Evolutionary conservation across 2,797 vertebrate species (phyloP).

Genomic region (Pitangus sulphuratus): DNA sequence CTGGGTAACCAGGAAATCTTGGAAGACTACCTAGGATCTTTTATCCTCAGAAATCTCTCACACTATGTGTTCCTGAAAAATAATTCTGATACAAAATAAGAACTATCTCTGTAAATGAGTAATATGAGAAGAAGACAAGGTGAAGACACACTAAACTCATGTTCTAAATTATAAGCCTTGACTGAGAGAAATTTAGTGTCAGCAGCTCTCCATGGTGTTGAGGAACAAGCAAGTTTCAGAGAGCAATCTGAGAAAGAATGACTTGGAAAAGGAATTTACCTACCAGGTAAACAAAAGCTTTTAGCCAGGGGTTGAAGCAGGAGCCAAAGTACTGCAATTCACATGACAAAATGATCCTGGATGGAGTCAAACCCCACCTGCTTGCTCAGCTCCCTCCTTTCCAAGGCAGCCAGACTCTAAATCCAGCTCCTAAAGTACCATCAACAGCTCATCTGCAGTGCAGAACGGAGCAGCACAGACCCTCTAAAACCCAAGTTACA

Average conservation of each 20-base stretch:
- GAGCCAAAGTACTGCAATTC: not conserved
- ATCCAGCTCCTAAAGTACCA: not conserved
- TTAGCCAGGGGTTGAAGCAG: not conserved
- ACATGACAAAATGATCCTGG: not conserved
- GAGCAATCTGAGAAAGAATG: not conserved
- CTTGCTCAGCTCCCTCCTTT: not conserved
- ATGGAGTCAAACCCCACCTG: rapidly evolving
- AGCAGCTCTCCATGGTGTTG: not conserved
- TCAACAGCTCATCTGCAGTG: not conserved
- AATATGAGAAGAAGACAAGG: not conserved
- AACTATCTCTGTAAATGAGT: not conserved
- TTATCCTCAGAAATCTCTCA: not conserved
- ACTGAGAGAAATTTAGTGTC: not conserved
- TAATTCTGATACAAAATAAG: constrained; percentile 22
- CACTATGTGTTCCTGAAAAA: not conserved
- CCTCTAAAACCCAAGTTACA: not conserved
- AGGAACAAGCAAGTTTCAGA: not conserved
- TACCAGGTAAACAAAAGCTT: not conserved
- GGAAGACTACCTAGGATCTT: not conserved
- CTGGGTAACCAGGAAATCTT: not conserved
- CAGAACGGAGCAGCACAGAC: not conserved
- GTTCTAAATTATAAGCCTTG: not conserved
- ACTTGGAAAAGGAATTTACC: not conserved
- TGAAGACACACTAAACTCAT: not conserved
- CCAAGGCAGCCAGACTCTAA: not conserved